Evolutionary conservation across 35 echinoderm and acorn worm genomes (phyloP).

Genomic region (Ophiothrix spiculata): DNA sequence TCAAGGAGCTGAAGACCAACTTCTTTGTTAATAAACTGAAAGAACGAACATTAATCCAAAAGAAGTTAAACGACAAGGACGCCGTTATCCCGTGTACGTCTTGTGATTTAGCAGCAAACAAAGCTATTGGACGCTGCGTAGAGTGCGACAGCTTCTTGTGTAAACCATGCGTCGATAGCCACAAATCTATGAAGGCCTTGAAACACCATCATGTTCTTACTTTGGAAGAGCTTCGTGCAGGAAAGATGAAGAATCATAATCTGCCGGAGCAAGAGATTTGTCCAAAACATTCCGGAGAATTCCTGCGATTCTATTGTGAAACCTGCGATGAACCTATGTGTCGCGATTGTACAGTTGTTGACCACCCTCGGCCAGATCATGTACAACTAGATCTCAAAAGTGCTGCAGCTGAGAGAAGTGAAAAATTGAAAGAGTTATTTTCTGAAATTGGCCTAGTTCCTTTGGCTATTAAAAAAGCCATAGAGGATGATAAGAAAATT

Average conservation of each 20-base stretch:
- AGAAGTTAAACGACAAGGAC: background rate
- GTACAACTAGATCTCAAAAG: background rate
- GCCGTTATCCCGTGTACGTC: background rate
- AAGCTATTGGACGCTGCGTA: background rate
- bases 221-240: slow-evolving; percentile 5
- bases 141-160: background rate
- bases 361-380: slow-evolving; percentile 14
- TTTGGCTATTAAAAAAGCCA: background rate
- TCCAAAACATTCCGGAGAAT: slow-evolving; percentile 11
- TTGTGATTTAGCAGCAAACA: background rate
- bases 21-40: background rate
- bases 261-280: background rate
- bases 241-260: background rate
- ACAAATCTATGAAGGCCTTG: background rate
- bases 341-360: slow-evolving; percentile 13
- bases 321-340: slow-evolving; percentile 28
- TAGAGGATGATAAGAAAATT: background rate
- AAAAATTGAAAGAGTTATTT: background rate
- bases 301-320: slow-evolving; percentile 20
- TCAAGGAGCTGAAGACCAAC: slow-evolving; percentile 1
- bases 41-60: background rate
- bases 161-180: background rate
- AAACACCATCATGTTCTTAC: background rate
- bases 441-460: background rate
- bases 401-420: background rate